Conservation (phyloP, 2,888 invertebrate genomes). For the Drosophila neoperkinsi region DNA sequence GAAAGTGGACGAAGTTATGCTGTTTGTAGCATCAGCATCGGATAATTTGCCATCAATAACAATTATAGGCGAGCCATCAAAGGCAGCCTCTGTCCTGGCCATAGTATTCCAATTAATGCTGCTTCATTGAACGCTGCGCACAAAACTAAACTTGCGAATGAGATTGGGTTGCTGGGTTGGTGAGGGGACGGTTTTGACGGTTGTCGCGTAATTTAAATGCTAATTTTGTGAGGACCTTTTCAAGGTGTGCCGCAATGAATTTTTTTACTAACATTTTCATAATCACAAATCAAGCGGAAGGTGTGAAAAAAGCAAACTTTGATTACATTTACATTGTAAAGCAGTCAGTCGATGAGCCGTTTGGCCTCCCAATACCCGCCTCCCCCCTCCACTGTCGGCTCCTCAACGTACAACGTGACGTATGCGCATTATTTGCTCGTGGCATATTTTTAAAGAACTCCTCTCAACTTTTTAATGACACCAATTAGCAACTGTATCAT, state of each 20-base stretch:
- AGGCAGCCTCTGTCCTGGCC: slow-evolving; percentile 58
- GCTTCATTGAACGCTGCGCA: slow-evolving; percentile 67
- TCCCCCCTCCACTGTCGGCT: too few relatives aligned
- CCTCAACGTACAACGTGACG: slow-evolving; percentile 32
- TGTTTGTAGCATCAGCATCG: slow-evolving; percentile 17
- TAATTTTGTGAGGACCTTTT: slow-evolving; percentile 64
- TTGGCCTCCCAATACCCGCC: not conserved
- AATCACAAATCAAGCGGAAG: slow-evolving; percentile 74
- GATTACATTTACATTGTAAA: slow-evolving; percentile 80
- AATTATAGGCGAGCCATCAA: slow-evolving; percentile 64
- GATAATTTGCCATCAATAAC: slow-evolving; percentile 75
- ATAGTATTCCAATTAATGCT: slow-evolving; percentile 74
- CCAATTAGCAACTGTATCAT: slow-evolving; percentile 63
- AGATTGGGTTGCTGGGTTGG: not conserved
- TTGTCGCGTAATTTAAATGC: slow-evolving; percentile 75
- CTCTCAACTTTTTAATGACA: slow-evolving; percentile 76
- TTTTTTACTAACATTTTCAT: slow-evolving; percentile 62
- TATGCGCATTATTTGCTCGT: slow-evolving; percentile 50
- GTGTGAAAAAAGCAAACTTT: slow-evolving; percentile 63
- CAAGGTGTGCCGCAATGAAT: slow-evolving; percentile 53
- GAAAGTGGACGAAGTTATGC: slow-evolving; percentile 15
- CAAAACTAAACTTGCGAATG: slow-evolving; percentile 42
- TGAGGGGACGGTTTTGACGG: not conserved
- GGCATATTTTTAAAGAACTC: slow-evolving; percentile 46
- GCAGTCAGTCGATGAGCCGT: slow-evolving; percentile 38